phyloP scores from a whole-genome alignment of 2,113 vertebrate genomes.

The Bubalus kerabau region DNA sequence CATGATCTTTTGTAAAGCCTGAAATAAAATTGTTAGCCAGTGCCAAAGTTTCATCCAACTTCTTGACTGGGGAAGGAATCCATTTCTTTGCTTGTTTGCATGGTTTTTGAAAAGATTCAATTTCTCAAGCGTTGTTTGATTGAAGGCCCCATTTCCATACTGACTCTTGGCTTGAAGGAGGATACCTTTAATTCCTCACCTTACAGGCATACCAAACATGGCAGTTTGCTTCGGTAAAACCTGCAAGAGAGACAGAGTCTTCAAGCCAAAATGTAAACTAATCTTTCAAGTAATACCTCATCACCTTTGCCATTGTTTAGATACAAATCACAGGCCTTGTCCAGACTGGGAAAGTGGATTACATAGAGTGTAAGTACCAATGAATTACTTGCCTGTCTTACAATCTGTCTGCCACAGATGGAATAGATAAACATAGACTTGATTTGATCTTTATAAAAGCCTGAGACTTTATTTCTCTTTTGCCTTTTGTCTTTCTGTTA shows the following conservation, averaged over 20 bases:
- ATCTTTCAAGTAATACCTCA: background rate
- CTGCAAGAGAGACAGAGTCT: background rate
- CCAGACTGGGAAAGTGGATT: background rate
- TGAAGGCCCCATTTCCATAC: background rate
- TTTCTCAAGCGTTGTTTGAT: background rate
- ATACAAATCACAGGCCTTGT: background rate
- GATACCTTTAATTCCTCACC: background rate
- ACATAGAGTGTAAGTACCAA: background rate
- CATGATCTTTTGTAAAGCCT: background rate
- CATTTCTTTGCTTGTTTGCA: background rate
- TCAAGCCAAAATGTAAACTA: background rate
- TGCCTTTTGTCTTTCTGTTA: background rate
- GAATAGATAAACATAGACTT: background rate
- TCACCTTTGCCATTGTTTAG: background rate
- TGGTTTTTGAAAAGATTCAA: background rate
- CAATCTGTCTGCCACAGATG: background rate
- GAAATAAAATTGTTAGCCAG: background rate
- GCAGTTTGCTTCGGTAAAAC: background rate
- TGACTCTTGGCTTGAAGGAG: background rate
- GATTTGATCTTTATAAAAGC: background rate
- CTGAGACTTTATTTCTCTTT: background rate
- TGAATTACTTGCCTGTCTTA: background rate
- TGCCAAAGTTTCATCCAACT: background rate
- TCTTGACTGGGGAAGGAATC: background rate
- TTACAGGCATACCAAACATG: background rate